phyloP scores from a whole-genome alignment of 2,797 vertebrate species.

The Molossus molossus region DNA sequence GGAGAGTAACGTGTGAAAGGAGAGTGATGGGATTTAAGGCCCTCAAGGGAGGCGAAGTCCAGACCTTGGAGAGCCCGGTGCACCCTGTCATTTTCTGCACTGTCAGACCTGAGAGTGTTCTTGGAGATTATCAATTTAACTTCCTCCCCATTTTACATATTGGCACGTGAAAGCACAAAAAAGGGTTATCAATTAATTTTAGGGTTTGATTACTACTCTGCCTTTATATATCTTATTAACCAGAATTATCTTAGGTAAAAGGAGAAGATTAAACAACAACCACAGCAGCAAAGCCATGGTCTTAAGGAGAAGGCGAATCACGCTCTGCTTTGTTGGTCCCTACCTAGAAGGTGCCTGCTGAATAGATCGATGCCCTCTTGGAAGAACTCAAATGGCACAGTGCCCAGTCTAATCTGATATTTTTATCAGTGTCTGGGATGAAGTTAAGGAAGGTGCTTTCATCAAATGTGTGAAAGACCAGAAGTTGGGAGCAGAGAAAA shows the following conservation, averaged over 20 bases:
- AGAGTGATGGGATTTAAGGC: not conserved
- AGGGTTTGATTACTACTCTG: not conserved
- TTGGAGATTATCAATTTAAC: not conserved
- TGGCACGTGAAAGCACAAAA: not conserved
- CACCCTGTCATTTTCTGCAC: not conserved
- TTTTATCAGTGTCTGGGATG: not conserved
- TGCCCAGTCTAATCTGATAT: not conserved
- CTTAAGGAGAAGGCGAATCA: slow-evolving; percentile 10
- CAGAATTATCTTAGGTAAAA: slow-evolving; percentile 6
- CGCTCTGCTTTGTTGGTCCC: not conserved
- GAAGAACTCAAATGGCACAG: not conserved
- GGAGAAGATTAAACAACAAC: slow-evolving; percentile 23
- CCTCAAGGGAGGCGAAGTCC: not conserved
- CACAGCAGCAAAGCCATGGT: not conserved
- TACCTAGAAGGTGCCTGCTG: not conserved
- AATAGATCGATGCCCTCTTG: not conserved
- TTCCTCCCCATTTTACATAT: not conserved
- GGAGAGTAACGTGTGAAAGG: not conserved
- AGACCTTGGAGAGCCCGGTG: too few relatives aligned
- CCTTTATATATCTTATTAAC: not conserved
- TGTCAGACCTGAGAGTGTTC: not conserved
- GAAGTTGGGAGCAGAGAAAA: not conserved
- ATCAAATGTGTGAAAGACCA: not conserved
- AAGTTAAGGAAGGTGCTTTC: not conserved
- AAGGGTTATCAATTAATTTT: not conserved